A percentile compares a stretch with the other conserved stretches of the same genome.
Evolutionary conservation across 2,113 vertebrate species (phyloP).

Genomic region (Pteruthius melanotis): DNA sequence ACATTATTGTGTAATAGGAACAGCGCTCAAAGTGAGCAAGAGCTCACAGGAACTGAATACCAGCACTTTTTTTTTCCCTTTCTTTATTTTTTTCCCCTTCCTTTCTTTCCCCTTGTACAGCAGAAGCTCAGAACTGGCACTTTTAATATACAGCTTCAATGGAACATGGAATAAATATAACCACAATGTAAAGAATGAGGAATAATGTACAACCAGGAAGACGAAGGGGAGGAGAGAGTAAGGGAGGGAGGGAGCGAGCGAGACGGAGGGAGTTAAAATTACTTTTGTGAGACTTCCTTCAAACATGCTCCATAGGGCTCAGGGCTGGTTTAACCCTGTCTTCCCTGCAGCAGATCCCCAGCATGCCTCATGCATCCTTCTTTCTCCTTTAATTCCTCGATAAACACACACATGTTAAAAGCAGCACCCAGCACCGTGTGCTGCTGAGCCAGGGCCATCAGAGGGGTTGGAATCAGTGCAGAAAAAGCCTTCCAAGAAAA

Average conservation of each 20-base stretch:
- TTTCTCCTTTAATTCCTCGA: not conserved
- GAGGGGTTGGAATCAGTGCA: not conserved
- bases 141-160: constrained; percentile 38
- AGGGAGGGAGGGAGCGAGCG: constrained; percentile 33
- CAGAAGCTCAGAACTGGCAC: constrained; percentile 50
- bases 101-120: not conserved
- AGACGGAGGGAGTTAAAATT: constrained; percentile 66
- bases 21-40: constrained; percentile 71
- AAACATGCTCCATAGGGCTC: constrained; percentile 44
- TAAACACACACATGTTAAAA: not conserved
- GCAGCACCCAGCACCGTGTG: not conserved
- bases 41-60: constrained; percentile 66
- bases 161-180: constrained; percentile 57
- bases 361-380: not conserved
- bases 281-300: constrained; percentile 70
- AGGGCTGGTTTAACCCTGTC: constrained; percentile 70
- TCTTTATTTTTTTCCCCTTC: not conserved
- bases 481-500: not conserved
- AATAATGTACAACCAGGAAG: constrained; percentile 28
- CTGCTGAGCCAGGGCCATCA: not conserved
- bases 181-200: constrained; percentile 40
- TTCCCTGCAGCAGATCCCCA: constrained; percentile 18
- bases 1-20: constrained; percentile 85
- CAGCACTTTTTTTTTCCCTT: constrained; percentile 16
- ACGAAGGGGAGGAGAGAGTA: constrained; percentile 42